A percentile compares a stretch with the other conserved stretches of the same genome.
These are phyloP conservation scores for Ceyx cyanopectus DNA, from an alignment of 2,113 vertebrate genomes.

Conservation along the genomic window DNA sequence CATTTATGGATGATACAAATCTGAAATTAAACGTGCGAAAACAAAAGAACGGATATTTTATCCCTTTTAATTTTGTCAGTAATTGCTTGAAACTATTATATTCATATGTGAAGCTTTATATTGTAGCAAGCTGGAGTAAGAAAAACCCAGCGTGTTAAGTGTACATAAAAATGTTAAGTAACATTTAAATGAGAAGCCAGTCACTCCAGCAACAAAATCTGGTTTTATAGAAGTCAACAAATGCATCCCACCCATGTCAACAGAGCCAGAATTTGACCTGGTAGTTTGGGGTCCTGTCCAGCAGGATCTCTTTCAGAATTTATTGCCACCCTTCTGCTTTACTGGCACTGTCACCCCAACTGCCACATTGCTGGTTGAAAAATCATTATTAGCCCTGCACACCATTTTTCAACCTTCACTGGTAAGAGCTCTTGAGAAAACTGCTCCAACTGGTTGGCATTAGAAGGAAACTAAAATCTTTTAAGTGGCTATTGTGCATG, in stretches of 20 bases:
- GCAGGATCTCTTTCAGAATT: neutral
- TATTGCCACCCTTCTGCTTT: neutral
- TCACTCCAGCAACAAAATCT: neutral
- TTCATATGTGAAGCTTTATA: neutral
- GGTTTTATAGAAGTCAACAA: neutral
- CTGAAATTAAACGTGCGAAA: slow-evolving; percentile 54
- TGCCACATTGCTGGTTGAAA: neutral
- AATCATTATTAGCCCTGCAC: neutral
- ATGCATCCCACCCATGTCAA: neutral
- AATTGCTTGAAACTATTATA: neutral
- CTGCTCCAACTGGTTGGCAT: slow-evolving; percentile 45
- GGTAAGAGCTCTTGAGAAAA: slow-evolving; percentile 17
- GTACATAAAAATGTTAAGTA: no score
- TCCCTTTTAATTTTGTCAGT: neutral
- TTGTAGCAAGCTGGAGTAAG: neutral
- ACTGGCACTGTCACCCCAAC: neutral
- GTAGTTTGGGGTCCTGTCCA: neutral
- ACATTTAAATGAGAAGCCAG: neutral
- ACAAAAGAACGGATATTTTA: neutral
- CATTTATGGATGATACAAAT: slow-evolving; percentile 37
- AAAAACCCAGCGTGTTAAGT: neutral
- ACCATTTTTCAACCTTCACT: neutral
- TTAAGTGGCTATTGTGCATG: slow-evolving; percentile 60
- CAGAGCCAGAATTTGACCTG: neutral
- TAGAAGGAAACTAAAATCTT: slow-evolving; percentile 54